Conservation (phyloP, 2,113 vertebrate genomes). For the Delphinus delphis region DNA sequence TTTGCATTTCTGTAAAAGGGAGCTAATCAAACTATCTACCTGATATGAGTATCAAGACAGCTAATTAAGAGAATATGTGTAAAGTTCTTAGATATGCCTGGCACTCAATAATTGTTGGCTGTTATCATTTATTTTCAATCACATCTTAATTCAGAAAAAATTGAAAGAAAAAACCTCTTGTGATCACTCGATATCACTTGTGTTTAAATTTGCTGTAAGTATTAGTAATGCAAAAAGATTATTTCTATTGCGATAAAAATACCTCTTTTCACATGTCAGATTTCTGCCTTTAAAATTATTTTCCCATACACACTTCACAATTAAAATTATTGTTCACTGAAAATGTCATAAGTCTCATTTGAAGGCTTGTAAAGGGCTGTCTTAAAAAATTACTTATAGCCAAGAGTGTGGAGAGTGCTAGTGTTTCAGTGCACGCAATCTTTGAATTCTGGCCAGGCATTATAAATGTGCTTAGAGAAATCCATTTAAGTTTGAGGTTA, state of each 20-base stretch:
- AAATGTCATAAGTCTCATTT: conserved; percentile 37
- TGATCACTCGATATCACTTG: not conserved
- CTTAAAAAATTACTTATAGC: conserved; percentile 29
- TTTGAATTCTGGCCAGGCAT: not conserved
- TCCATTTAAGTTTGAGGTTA: not conserved
- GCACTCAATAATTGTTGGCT: not conserved
- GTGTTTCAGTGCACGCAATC: not conserved
- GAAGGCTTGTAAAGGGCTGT: conserved; percentile 49
- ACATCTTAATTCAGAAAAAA: not conserved
- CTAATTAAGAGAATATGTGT: not conserved
- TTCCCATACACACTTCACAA: conserved; percentile 34
- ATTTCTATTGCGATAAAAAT: conserved; percentile 18
- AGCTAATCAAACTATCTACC: not conserved
- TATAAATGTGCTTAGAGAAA: not conserved
- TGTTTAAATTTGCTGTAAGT: not conserved
- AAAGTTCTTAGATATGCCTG: not conserved
- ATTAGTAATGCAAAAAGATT: not conserved
- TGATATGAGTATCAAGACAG: not conserved
- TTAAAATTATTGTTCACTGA: conserved; percentile 46
- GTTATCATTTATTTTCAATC: not conserved
- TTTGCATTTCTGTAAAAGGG: not conserved
- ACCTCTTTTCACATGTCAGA: not conserved
- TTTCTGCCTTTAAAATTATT: conserved; percentile 48
- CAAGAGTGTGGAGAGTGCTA: not conserved
- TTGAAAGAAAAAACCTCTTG: not conserved